Evolutionary conservation across 2,888 invertebrate genomes (phyloP).

Genomic region (Bruchidius siliquastri): DNA sequence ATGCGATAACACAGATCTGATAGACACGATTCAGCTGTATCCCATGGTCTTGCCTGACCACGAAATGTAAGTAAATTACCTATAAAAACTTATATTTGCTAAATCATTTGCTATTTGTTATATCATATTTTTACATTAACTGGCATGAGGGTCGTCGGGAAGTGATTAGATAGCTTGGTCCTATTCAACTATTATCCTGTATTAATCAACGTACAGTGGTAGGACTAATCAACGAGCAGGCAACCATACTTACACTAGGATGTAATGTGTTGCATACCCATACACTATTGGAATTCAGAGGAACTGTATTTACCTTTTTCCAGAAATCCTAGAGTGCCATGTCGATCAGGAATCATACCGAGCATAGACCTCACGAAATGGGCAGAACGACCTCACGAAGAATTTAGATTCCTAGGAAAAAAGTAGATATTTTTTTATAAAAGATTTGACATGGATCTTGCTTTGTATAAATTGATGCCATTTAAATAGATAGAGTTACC

Average conservation of each 20-base stretch:
- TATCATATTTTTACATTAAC: too few relatives aligned
- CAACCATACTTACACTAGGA: too few relatives aligned
- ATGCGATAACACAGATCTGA: slow-evolving; percentile 89
- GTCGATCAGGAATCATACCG: slow-evolving; percentile 82
- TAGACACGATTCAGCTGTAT: slow-evolving; percentile 85
- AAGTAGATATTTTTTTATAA: slow-evolving; percentile 2
- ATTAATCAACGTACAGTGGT: too few relatives aligned
- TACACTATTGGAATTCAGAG: too few relatives aligned
- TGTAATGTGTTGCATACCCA: too few relatives aligned
- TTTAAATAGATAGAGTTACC: neutral
- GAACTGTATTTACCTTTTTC: too few relatives aligned
- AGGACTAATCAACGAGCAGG: too few relatives aligned
- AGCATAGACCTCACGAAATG: slow-evolving; percentile 85
- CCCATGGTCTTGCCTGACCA: slow-evolving; percentile 91
- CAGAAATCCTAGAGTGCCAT: slow-evolving; percentile 90
- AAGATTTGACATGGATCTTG: neutral
- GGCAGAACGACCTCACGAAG: slow-evolving; percentile 59
- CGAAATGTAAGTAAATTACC: slow-evolving; percentile 69
- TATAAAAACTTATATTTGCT: too few relatives aligned
- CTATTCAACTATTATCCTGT: too few relatives aligned
- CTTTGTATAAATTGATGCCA: neutral
- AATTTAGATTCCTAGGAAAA: slow-evolving; percentile 8
- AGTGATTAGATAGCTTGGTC: too few relatives aligned
- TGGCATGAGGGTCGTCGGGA: too few relatives aligned
- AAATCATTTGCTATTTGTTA: too few relatives aligned